phyloP scores from a whole-genome alignment of 2,888 invertebrate genomes.

The Amphipyra berbera region DNA sequence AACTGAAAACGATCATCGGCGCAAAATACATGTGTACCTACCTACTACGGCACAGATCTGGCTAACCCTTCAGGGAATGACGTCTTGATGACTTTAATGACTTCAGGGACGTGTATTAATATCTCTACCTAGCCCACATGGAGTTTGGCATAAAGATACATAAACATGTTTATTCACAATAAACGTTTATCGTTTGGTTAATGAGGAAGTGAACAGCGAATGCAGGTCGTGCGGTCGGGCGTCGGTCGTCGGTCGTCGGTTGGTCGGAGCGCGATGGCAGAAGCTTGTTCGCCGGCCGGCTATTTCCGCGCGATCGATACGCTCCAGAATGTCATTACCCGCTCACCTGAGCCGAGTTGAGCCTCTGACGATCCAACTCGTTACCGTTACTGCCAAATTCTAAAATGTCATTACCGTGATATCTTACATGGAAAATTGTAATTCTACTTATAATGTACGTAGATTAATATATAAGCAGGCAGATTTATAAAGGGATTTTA shows the following conservation, averaged over 20 bases:
- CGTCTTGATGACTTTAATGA: too few relatives aligned
- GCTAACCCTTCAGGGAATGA: too few relatives aligned
- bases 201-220: slow-evolving; percentile 50
- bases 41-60: too few relatives aligned
- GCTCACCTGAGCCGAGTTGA: slow-evolving; percentile 65
- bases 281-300: slow-evolving; percentile 56
- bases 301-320: slow-evolving; percentile 75
- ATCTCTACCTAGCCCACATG: too few relatives aligned
- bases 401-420: slow-evolving; percentile 38
- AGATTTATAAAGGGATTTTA: slow-evolving; percentile 3
- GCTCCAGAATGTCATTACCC: slow-evolving; percentile 73
- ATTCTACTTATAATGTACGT: slow-evolving; percentile 11
- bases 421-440: slow-evolving; percentile 24
- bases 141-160: background rate
- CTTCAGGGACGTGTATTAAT: too few relatives aligned
- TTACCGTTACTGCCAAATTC: slow-evolving; percentile 50
- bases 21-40: too few relatives aligned
- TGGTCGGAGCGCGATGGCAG: slow-evolving; percentile 41
- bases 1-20: too few relatives aligned
- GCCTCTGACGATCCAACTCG: slow-evolving; percentile 54
- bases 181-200: slow-evolving; percentile 28
- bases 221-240: slow-evolving; percentile 40
- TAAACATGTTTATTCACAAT: slow-evolving; percentile 23
- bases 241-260: slow-evolving; percentile 22
- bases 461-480: slow-evolving; percentile 9